Percentiles rank a stretch among this genome's conserved stretches.
phyloP scores from a whole-genome alignment of 1,140 invertebrate genomes.

The Phenacoccus solenopsis region DNA sequence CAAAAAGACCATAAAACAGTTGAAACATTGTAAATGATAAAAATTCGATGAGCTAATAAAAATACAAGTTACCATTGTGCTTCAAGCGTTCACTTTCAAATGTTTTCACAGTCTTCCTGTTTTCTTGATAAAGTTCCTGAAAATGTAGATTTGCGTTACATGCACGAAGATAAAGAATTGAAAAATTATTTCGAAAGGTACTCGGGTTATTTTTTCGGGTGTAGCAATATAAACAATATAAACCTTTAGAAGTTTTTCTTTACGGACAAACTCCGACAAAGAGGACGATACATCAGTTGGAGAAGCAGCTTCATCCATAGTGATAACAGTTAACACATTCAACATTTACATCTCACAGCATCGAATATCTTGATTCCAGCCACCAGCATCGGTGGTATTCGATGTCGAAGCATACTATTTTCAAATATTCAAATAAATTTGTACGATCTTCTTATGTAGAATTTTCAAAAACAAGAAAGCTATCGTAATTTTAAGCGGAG shows the following conservation, averaged over 20 bases:
- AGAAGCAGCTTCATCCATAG: neutral
- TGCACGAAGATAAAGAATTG: neutral
- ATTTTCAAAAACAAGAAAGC: too few relatives aligned
- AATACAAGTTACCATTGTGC: neutral
- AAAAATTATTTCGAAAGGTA: neutral
- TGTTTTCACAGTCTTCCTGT: neutral
- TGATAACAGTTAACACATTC: too few relatives aligned
- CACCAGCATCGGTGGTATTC: too few relatives aligned
- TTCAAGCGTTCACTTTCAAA: neutral
- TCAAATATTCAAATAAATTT: too few relatives aligned
- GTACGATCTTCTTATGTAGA: too few relatives aligned
- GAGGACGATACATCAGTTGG: conserved; percentile 1
- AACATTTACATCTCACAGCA: too few relatives aligned
- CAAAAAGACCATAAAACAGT: neutral
- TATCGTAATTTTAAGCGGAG: too few relatives aligned
- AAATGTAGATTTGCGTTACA: neutral
- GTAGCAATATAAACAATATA: neutral
- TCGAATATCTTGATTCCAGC: too few relatives aligned
- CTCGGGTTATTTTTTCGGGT: neutral
- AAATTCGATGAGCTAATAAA: neutral
- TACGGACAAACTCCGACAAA: neutral
- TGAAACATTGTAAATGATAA: neutral
- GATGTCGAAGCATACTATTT: too few relatives aligned
- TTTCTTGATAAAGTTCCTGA: conserved; percentile 5
- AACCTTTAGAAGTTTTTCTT: neutral